Conservation (phyloP, 2,113 vertebrate species). For the Bufo bufo region DNA sequence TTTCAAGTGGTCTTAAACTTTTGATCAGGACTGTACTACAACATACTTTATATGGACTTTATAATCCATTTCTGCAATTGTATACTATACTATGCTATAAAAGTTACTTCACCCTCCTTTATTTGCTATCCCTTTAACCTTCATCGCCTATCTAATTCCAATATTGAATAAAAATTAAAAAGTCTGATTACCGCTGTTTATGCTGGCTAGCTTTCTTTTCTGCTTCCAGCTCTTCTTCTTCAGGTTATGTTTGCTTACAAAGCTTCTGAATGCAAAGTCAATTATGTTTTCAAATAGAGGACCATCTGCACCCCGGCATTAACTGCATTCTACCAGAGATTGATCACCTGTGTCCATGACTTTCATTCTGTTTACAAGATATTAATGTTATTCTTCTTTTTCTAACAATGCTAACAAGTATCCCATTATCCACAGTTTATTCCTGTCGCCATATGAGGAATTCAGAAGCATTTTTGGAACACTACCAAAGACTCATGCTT, state of each 20-base stretch:
- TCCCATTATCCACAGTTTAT: conserved; percentile 49
- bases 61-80: background rate
- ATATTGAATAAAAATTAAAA: conserved; percentile 7
- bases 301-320: conserved; percentile 53
- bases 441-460: conserved; percentile 11
- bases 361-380: conserved; percentile 54
- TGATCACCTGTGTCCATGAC: conserved; percentile 52
- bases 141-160: conserved; percentile 2
- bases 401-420: conserved; percentile 42
- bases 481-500: background rate
- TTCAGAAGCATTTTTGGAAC: background rate
- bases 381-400: conserved; percentile 51
- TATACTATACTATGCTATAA: background rate
- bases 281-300: conserved; percentile 55
- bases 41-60: background rate
- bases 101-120: background rate
- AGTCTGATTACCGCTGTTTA: conserved; percentile 19
- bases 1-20: too few relatives aligned
- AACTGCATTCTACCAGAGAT: conserved; percentile 48
- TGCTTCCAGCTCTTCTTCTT: conserved; percentile 38
- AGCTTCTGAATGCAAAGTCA: conserved; percentile 53
- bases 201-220: conserved; percentile 35
- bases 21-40: too few relatives aligned
- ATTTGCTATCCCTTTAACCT: background rate
- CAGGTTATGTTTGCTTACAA: conserved; percentile 47